Base-by-base conservation (phyloP, 2,888 invertebrate genomes). In the Anticlea derivata region DNA sequence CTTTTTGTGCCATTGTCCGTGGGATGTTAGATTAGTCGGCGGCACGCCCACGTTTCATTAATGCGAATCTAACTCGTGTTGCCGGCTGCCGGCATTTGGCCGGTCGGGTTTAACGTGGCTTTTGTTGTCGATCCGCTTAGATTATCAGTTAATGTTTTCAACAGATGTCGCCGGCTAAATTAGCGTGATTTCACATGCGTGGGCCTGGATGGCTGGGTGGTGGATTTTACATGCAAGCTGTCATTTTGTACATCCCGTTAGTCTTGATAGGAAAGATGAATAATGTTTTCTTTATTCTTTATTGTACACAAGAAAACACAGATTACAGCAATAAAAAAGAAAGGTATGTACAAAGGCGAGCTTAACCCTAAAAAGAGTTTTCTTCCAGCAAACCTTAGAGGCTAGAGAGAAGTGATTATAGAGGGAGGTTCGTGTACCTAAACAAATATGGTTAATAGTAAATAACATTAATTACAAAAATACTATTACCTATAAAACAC, bases 11-110 rank as follows among this genome's bases (percentile, higher is more conserved):
- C 70, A 73, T 81, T 79, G 76, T 81, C 61, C 72, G 64, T 64
- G 65, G 67, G 70, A 73, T 78, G 75, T 76, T 75, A 80, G 77
- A 82, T 83, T 78, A 75, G 78, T 74, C 72, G 68, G 58, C 66
- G 73, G 55, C 43, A 55, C 81, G 78, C 82, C 84, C 80, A 83
- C 80, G 81, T 83, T 83, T 82, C 81, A 80, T 85, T 86, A 86
- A 85, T 80, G 84, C 77, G 85, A 81, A 80, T 83, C 81, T 80
- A 83, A 87, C 83, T 84, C 76, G 71, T 78, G 73, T 83, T 70
- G 72, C 69, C 70, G 71, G 73, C 70, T 70, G 73, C 70, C 70
- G 72, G 71, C 72, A 75, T 74, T 73, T 70, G 60, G 63, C 53
- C 54, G 65, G 61, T 59, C 65, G 73, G 72, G 73, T 74, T 80